Percentiles rank a stretch among this genome's conserved stretches.
These are phyloP conservation scores for Maccullochella peelii DNA, from an alignment of 2,113 vertebrate species.

Conservation along the genomic window DNA sequence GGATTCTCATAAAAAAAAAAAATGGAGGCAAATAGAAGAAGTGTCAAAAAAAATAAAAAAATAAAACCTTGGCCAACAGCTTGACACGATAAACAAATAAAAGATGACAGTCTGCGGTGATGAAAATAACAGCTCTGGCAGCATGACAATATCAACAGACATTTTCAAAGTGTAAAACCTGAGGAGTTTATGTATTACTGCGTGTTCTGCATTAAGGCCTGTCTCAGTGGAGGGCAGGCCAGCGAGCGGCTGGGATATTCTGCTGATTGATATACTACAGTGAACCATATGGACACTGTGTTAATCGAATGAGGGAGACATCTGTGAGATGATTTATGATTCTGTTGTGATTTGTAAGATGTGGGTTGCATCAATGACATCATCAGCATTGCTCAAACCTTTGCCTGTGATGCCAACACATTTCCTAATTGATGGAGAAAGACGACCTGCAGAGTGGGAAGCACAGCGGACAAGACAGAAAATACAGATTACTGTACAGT, in stretches of 20 bases:
- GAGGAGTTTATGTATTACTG: slow-evolving; percentile 35
- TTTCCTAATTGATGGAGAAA: slow-evolving; percentile 58
- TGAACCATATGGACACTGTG: slow-evolving; percentile 78
- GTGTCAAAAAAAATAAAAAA: slow-evolving; percentile 7
- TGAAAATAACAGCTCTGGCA: slow-evolving; percentile 57
- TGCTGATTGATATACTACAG: slow-evolving; percentile 82
- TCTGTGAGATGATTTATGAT: slow-evolving; percentile 84
- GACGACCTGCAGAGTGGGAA: slow-evolving; percentile 1
- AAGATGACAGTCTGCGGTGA: slow-evolving; percentile 51
- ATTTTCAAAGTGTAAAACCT: slow-evolving; percentile 49
- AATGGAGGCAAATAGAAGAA: slow-evolving; percentile 27
- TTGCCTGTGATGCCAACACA: slow-evolving; percentile 47
- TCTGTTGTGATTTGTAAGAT: slow-evolving; percentile 78
- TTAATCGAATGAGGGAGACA: slow-evolving; percentile 80
- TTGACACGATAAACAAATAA: slow-evolving; percentile 49
- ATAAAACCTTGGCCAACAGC: slow-evolving; percentile 10
- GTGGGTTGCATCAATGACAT: slow-evolving; percentile 81
- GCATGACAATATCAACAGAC: slow-evolving; percentile 15
- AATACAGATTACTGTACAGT: not conserved
- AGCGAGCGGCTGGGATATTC: slow-evolving; percentile 72
- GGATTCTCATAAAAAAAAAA: slow-evolving; percentile 85
- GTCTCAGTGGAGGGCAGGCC: slow-evolving; percentile 78
- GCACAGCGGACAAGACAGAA: not conserved
- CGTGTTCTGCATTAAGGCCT: slow-evolving; percentile 65
- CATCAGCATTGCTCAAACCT: slow-evolving; percentile 72